Evolutionary conservation across 2,888 invertebrate genomes (phyloP).

Genomic region (Pachycephus smyrnensis): DNA sequence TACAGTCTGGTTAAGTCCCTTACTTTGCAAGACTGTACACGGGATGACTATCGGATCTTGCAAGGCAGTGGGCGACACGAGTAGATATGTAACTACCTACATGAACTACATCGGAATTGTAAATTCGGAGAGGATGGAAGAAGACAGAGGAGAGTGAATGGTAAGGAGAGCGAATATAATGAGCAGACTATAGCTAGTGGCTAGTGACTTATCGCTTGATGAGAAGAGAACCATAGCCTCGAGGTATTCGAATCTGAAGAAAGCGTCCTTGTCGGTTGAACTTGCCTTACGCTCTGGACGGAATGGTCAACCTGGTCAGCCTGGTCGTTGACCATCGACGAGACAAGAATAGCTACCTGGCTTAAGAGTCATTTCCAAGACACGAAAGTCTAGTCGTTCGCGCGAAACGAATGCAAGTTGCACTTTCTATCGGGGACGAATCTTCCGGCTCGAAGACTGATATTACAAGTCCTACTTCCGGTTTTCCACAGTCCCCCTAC

Average conservation of each 20-base stretch:
- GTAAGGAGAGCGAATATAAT: no score
- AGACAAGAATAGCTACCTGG: conserved; percentile 25
- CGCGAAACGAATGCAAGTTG: conserved; percentile 14
- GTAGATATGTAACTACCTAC: no score
- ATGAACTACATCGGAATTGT: neutral
- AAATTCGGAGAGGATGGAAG: neutral
- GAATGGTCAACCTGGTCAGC: no score
- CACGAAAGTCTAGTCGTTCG: neutral
- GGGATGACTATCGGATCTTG: no score
- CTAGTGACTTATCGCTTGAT: neutral
- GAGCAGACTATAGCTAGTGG: no score
- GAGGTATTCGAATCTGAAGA: conserved; percentile 36
- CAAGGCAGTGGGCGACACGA: no score
- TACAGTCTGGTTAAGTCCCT: no score
- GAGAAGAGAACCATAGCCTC: neutral
- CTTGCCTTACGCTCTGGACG: conserved; percentile 40
- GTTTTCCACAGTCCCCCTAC: no score
- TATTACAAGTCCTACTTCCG: no score
- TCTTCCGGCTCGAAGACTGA: no score
- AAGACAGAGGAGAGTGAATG: no score
- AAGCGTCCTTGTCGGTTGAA: conserved; percentile 64
- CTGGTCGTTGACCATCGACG: conserved; percentile 1
- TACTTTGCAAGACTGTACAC: no score
- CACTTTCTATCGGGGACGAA: conserved; percentile 17
- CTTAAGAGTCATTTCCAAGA: neutral